phyloP scores from a whole-genome alignment of 2,797 vertebrate genomes.

The Anguilla marmorata region DNA sequence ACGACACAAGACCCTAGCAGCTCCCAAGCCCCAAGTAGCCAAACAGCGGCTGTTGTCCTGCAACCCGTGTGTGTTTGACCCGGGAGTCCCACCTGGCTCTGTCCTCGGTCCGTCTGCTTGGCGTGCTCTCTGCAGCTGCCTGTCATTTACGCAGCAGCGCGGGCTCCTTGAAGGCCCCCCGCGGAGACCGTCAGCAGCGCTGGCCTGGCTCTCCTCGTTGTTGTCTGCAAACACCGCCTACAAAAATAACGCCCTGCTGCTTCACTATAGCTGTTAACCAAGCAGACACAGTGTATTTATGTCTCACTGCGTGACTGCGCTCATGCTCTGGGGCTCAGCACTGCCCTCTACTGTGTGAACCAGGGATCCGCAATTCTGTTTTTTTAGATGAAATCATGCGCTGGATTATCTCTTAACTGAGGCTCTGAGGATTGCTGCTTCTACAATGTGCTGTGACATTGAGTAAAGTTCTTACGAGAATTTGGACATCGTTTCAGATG shows the following conservation, averaged over 20 bases:
- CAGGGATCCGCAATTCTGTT: conserved; percentile 14
- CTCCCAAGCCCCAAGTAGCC: not conserved
- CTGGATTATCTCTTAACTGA: not conserved
- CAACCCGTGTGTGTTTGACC: not conserved
- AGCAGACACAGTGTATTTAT: not conserved
- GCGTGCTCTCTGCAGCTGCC: not conserved
- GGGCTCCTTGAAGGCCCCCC: not conserved
- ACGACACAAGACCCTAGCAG: not conserved
- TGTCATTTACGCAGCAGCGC: not conserved
- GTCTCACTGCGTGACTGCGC: not conserved
- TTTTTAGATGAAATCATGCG: conserved; percentile 23
- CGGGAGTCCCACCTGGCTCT: conserved; percentile 23
- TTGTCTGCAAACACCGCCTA: not conserved
- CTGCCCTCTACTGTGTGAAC: conserved; percentile 5
- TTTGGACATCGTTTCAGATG: not conserved
- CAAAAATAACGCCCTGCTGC: not conserved
- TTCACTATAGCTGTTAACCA: not conserved
- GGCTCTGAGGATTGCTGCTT: not conserved
- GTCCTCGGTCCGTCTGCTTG: not conserved
- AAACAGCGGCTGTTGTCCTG: not conserved
- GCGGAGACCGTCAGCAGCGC: not conserved
- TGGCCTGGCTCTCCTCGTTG: not conserved
- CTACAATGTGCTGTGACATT: not conserved
- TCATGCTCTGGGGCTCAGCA: conserved; percentile 27
- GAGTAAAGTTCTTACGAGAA: not conserved